These are phyloP conservation scores for Wasmannia auropunctata DNA, from an alignment of 1,140 invertebrate genomes.

Conservation along the genomic window DNA sequence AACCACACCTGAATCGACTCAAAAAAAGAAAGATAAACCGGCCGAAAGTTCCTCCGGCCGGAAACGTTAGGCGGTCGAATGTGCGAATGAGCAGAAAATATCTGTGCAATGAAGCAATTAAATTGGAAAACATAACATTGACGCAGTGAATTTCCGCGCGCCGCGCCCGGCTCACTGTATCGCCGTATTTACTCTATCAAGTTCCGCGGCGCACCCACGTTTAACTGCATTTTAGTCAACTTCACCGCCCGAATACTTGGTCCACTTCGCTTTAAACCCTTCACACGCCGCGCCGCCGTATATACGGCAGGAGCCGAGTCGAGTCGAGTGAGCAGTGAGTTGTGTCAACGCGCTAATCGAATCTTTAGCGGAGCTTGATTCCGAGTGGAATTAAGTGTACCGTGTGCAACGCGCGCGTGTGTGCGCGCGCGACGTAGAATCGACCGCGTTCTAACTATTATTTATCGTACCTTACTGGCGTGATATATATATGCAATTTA, in stretches of 20 bases:
- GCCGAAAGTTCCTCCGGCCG: background rate
- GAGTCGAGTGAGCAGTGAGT: slow-evolving; percentile 36
- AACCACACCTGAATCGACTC: background rate
- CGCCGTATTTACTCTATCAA: slow-evolving; percentile 57
- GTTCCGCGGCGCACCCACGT: slow-evolving; percentile 40
- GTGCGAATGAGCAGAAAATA: slow-evolving; percentile 11
- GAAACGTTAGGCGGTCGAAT: background rate
- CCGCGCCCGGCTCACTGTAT: slow-evolving; percentile 14
- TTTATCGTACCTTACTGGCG: background rate
- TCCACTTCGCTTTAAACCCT: slow-evolving; percentile 46
- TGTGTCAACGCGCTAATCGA: slow-evolving; percentile 52
- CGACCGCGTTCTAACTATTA: background rate
- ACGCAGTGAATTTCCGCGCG: slow-evolving; percentile 5
- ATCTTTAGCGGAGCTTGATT: slow-evolving; percentile 51
- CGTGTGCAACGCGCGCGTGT: too few relatives aligned
- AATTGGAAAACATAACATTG: slow-evolving; percentile 50
- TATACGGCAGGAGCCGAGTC: too few relatives aligned
- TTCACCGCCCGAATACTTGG: slow-evolving; percentile 42
- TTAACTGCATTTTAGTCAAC: slow-evolving; percentile 59
- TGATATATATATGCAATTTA: background rate
- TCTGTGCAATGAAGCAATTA: slow-evolving; percentile 48
- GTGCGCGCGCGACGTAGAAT: slow-evolving; percentile 8
- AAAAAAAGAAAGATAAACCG: slow-evolving; percentile 19
- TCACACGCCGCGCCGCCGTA: slow-evolving; percentile 17
- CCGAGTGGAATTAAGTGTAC: slow-evolving; percentile 13